phyloP scores from a whole-genome alignment of 2,113 vertebrate genomes.

The Perca flavescens region DNA sequence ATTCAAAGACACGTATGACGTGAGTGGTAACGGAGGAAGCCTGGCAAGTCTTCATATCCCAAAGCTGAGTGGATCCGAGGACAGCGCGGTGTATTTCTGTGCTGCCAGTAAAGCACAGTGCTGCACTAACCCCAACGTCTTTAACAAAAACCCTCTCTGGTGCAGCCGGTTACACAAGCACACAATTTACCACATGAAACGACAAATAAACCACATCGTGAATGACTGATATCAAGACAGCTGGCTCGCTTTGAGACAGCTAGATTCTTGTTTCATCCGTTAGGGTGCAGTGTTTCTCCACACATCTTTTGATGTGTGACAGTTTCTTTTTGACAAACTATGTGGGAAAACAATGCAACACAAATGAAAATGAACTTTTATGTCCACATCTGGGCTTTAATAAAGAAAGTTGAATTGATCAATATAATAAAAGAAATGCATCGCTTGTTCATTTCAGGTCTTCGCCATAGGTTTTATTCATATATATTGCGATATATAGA shows the following conservation, averaged over 20 bases:
- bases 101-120: conserved; percentile 43
- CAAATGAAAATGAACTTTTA: background rate
- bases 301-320: background rate
- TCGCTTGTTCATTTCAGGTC: too few relatives aligned
- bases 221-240: conserved; percentile 2
- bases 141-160: conserved; percentile 35
- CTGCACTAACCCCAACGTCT: background rate
- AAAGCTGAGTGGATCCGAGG: background rate
- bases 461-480: too few relatives aligned
- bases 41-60: conserved; percentile 20
- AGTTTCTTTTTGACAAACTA: background rate
- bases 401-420: background rate
- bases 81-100: conserved; percentile 46
- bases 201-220: conserved; percentile 19
- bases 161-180: background rate
- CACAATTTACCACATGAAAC: background rate
- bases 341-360: background rate
- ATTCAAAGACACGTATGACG: conserved; percentile 10
- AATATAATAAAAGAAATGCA: too few relatives aligned
- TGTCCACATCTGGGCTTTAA: background rate
- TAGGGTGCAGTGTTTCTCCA: conserved; percentile 16
- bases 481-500: too few relatives aligned
- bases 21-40: conserved; percentile 24
- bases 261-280: background rate
- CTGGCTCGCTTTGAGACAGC: background rate